phyloP scores from a whole-genome alignment of 2,113 vertebrate genomes.

The Lycaon pictus region DNA sequence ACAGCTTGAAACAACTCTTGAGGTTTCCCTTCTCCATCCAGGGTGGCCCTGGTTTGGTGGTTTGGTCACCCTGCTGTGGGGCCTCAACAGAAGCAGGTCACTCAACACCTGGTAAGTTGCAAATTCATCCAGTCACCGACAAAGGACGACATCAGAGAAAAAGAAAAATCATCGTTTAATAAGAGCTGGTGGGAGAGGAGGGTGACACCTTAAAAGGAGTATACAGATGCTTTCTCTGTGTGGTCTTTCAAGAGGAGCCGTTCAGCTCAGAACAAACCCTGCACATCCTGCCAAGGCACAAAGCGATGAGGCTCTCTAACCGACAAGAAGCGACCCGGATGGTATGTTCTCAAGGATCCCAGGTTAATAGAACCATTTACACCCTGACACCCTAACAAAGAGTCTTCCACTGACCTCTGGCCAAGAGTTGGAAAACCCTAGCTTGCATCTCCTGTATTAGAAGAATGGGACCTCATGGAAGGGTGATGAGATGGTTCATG shows the following conservation, averaged over 20 bases:
- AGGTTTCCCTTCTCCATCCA: slow-evolving; percentile 29
- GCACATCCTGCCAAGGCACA: slow-evolving; percentile 68
- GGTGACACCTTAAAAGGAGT: not conserved
- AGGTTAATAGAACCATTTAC: slow-evolving; percentile 45
- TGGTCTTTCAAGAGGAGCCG: slow-evolving; percentile 66
- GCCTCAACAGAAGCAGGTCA: not conserved
- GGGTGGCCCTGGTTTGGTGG: slow-evolving; percentile 31
- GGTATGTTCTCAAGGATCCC: slow-evolving; percentile 50
- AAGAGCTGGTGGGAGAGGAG: not conserved
- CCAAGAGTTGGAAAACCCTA: slow-evolving; percentile 62
- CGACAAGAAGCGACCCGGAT: slow-evolving; percentile 53
- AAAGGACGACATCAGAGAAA: slow-evolving; percentile 12
- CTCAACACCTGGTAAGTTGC: slow-evolving; percentile 20
- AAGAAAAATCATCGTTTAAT: not conserved
- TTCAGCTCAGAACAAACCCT: slow-evolving; percentile 40
- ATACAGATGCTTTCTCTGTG: slow-evolving; percentile 42
- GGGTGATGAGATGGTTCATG: slow-evolving; percentile 77
- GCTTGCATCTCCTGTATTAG: slow-evolving; percentile 41
- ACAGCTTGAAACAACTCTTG: slow-evolving; percentile 62
- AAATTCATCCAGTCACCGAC: slow-evolving; percentile 32
- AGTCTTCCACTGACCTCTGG: slow-evolving; percentile 64
- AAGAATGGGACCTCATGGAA: slow-evolving; percentile 69
- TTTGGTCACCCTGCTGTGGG: not conserved
- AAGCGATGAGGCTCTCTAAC: slow-evolving; percentile 68
- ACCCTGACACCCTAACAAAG: not conserved